Evolutionary conservation across 2,113 vertebrate species (phyloP).

Genomic region (Labeo catla): DNA sequence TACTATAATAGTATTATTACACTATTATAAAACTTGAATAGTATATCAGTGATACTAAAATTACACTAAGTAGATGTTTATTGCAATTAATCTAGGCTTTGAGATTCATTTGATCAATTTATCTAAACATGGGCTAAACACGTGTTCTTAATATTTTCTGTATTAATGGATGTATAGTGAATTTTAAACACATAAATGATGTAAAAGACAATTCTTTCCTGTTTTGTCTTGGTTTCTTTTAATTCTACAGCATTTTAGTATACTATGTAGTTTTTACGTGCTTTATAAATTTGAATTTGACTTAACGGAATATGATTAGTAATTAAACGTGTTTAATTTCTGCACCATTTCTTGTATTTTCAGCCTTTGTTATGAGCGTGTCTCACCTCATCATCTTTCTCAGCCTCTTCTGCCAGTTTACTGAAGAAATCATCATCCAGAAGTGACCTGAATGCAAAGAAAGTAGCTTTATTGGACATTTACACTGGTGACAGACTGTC

Average conservation of each 20-base stretch:
- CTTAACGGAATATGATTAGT: background rate
- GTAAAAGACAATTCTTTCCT: background rate
- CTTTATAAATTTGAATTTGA: background rate
- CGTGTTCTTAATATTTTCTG: background rate
- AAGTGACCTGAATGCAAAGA: slow-evolving; percentile 68
- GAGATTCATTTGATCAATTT: background rate
- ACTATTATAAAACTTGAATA: background rate
- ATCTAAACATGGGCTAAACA: background rate
- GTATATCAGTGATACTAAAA: background rate
- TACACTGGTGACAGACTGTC: background rate
- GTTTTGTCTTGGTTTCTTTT: background rate
- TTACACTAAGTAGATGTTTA: background rate
- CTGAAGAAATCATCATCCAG: slow-evolving; percentile 75
- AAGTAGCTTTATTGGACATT: background rate
- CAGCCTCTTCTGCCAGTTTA: slow-evolving; percentile 69
- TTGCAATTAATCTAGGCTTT: background rate
- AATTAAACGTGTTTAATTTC: background rate
- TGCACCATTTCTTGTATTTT: no score
- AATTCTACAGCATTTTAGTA: background rate
- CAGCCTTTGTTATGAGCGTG: background rate
- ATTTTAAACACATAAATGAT: background rate
- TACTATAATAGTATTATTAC: background rate
- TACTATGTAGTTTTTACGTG: background rate
- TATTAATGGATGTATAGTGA: background rate
- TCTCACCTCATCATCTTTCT: slow-evolving; percentile 68